Evolutionary conservation across 2,888 invertebrate species (phyloP), one percentile per base, ranked within the genome.

Genomic region (Hyalella azteca): DNA sequence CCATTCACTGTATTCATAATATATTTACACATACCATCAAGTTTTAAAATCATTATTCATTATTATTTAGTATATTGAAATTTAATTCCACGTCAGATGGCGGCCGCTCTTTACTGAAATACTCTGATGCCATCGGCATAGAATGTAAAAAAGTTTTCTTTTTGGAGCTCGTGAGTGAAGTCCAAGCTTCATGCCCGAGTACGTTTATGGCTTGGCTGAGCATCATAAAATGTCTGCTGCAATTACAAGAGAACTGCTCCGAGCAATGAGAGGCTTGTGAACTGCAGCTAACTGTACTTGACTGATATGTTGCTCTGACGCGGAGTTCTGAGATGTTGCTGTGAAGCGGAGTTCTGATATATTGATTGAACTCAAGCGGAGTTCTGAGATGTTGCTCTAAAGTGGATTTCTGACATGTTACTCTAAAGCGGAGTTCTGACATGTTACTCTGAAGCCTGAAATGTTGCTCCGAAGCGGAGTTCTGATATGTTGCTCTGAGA

Each of bases 221-320:
- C 26, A 54, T 54, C 54, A 54, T 54, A 54, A 54, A 54, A 29
- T 29, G 54, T 29, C 29, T 29, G 29, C 22, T 22, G 29, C 54
- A 22, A 54, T 54, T 54, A 54, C 54, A 29, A 26, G 54, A 26
- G 29, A 54, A 29, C 54, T 54, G 54, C 54, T 29, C 13, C 22
- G 26, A 54, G 26, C 54, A 54, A 54, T 54, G 54, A 54, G 29
- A 54, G 54, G 7, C 54, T 54, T 54, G 54, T 54, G 29, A 54
- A 13, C 54, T 54, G 54, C 13, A 54, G 29, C 11, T 22, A 22
- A 9, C 29, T 22, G 54, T 7, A 29, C 13, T 54, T 54, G 26
- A 54, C 54, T 26, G 54, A 54, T 22, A 54, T 26, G 22, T 54
- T 29, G 26, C 26, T 54, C 22, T 54, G 22, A 26, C 22, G 54